phyloP scores from a whole-genome alignment of 2,888 invertebrate species.

The Apomyelois bistriatella region DNA sequence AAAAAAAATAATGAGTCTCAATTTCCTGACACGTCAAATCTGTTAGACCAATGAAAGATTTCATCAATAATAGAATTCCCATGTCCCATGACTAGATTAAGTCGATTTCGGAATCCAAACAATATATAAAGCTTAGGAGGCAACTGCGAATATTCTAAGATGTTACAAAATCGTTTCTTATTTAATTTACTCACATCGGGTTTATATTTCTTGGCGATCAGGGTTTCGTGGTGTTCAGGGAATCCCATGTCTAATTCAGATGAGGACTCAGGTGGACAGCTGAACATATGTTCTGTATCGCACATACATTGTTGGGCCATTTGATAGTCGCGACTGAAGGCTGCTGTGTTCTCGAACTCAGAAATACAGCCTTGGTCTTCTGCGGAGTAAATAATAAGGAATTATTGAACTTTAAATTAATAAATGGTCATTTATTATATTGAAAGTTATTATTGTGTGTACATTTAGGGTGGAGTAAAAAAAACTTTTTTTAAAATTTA shows the following conservation, averaged over 20 bases:
- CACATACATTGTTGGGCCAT: conserved; percentile 97
- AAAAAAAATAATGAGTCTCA: conserved; percentile 46
- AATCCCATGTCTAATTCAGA: conserved; percentile 83
- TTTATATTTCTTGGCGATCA: conserved; percentile 88
- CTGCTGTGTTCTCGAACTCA: conserved; percentile 96
- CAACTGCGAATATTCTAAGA: too few relatives aligned
- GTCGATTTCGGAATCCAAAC: too few relatives aligned
- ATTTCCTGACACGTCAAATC: too few relatives aligned
- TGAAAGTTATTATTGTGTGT: too few relatives aligned
- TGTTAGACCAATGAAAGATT: too few relatives aligned
- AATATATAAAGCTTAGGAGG: too few relatives aligned
- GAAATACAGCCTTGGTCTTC: conserved; percentile 94
- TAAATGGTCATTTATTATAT: too few relatives aligned
- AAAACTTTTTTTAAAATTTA: too few relatives aligned
- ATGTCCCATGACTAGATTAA: too few relatives aligned
- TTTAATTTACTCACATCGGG: conserved; percentile 62
- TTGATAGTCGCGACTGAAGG: conserved; percentile 96
- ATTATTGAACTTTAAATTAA: background rate
- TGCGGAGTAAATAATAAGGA: conserved; percentile 31
- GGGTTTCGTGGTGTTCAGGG: conserved; percentile 82
- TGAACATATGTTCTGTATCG: conserved; percentile 98
- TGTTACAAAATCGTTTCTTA: too few relatives aligned
- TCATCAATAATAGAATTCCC: too few relatives aligned
- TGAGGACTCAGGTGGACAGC: conserved; percentile 84
- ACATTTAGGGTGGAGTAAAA: too few relatives aligned